Evolutionary conservation across 2,797 vertebrate genomes (phyloP).

Genomic region (Rousettus madagascariensis): DNA sequence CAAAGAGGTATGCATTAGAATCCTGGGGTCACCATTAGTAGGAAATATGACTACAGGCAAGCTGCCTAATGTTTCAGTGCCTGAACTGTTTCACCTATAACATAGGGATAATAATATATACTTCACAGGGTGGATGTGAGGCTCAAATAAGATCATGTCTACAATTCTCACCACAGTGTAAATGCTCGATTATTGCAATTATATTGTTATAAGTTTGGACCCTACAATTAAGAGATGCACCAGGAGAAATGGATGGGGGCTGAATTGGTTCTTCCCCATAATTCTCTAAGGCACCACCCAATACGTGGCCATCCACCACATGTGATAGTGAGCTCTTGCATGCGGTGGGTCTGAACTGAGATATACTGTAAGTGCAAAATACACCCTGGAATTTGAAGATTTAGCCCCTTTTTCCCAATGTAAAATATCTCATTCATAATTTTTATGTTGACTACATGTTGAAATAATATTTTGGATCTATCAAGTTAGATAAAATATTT

Average conservation of each 20-base stretch:
- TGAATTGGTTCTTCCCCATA: background rate
- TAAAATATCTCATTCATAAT: background rate
- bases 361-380: background rate
- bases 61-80: background rate
- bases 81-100: background rate
- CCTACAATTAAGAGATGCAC: background rate
- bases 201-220: background rate
- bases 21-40: background rate
- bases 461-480: background rate
- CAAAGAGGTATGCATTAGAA: background rate
- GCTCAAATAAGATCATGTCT: background rate
- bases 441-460: background rate
- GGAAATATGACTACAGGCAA: background rate
- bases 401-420: background rate
- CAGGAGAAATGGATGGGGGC: background rate
- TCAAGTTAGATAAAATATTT: background rate
- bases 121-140: background rate
- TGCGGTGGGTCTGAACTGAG: background rate
- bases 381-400: background rate
- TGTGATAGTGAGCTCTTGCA: background rate
- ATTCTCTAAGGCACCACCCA: background rate
- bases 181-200: background rate
- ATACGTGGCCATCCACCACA: background rate
- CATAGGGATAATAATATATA: background rate
- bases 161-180: background rate